Evolutionary conservation across 2,797 vertebrate species (phyloP).

Genomic region (Mormyrops boulengeri): DNA sequence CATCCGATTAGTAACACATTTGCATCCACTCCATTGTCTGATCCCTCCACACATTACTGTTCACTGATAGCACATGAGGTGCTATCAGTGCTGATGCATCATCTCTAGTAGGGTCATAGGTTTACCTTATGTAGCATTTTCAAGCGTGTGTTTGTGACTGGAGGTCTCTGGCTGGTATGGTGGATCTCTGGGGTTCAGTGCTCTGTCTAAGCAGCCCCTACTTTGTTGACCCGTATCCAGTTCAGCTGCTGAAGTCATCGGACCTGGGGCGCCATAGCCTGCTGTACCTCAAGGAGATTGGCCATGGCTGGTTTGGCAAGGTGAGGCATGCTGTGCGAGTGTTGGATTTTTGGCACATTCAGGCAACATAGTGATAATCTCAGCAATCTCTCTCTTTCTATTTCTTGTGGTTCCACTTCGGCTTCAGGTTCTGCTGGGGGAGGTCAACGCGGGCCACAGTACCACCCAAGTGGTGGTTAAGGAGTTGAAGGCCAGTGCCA

Average conservation of each 20-base stretch:
- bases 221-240: neutral
- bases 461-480: constrained; percentile 76
- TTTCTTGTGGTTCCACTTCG: neutral
- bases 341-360: neutral
- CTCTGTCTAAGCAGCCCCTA: neutral
- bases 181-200: constrained; percentile 21
- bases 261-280: constrained; percentile 88
- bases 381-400: neutral
- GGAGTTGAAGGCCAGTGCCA: constrained; percentile 73
- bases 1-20: neutral
- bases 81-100: neutral
- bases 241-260: constrained; percentile 49
- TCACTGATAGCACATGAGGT: neutral
- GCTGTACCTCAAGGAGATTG: constrained; percentile 91
- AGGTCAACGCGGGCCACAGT: constrained; percentile 68
- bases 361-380: neutral
- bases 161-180: neutral
- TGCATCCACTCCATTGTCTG: neutral
- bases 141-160: neutral
- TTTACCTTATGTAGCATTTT: neutral
- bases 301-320: constrained; percentile 94
- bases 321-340: constrained; percentile 52
- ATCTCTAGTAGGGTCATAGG: neutral
- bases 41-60: neutral
- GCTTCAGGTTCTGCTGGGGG: constrained; percentile 73